These are phyloP conservation scores for Drosophila biarmipes DNA, from an alignment of 1,140 invertebrate species.

Conservation along the genomic window DNA sequence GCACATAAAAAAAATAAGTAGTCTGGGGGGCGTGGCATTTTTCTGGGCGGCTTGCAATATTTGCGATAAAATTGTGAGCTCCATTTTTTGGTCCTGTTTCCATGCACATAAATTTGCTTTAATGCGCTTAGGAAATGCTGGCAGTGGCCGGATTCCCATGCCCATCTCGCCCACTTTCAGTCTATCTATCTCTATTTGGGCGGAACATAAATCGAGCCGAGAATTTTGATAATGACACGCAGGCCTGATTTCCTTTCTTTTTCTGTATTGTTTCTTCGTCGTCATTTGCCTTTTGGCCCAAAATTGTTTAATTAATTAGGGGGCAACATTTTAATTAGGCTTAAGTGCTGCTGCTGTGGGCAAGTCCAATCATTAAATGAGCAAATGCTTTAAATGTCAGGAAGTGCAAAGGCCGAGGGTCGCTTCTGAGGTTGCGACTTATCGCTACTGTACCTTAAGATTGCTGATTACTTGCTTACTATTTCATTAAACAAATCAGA, in stretches of 20 bases:
- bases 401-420: constrained; percentile 23
- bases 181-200: constrained; percentile 47
- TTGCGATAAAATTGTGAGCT: constrained; percentile 59
- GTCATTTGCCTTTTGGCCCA: constrained; percentile 22
- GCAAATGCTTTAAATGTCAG: constrained; percentile 61
- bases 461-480: no score
- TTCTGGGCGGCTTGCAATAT: constrained; percentile 51
- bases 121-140: constrained; percentile 70
- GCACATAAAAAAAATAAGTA: constrained; percentile 24
- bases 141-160: constrained; percentile 25
- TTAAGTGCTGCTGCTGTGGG: constrained; percentile 63
- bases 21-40: constrained; percentile 37
- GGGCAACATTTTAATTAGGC: constrained; percentile 76
- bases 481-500: no score
- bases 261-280: constrained; percentile 5
- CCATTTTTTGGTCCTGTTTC: constrained; percentile 22
- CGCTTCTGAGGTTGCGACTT: constrained; percentile 2
- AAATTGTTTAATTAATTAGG: constrained; percentile 79
- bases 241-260: constrained; percentile 32
- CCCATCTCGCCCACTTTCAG: not conserved
- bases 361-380: constrained; percentile 69
- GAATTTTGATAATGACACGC: constrained; percentile 72
- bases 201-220: constrained; percentile 67
- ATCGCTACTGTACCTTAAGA: no score
- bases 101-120: constrained; percentile 73